Conservation (phyloP, 2,888 invertebrate genomes). For the Mythimna lalbum region DNA sequence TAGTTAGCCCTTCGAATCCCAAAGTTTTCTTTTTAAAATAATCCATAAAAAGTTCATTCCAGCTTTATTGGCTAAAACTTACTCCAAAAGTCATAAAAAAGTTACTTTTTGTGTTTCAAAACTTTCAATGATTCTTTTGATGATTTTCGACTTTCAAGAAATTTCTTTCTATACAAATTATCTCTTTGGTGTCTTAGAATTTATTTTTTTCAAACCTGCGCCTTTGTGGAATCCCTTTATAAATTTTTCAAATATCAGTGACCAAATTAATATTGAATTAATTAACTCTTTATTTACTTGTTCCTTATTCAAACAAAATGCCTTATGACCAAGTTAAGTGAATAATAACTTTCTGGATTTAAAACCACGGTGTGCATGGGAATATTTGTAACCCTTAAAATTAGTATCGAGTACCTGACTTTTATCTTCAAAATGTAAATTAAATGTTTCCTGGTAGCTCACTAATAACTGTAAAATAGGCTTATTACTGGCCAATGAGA, state of each 20-base stretch:
- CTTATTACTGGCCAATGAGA: conserved; percentile 23
- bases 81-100: neutral
- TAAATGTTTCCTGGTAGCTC: conserved; percentile 1
- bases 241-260: neutral
- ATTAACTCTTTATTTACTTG: conserved; percentile 13
- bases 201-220: neutral
- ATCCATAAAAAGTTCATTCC: neutral
- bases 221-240: neutral
- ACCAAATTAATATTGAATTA: neutral
- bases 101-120: neutral
- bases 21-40: neutral
- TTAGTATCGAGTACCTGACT: neutral
- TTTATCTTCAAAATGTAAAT: conserved; percentile 14
- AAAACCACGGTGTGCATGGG: conserved; percentile 8
- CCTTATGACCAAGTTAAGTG: neutral
- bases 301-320: conserved; percentile 1
- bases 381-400: conserved; percentile 8
- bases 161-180: neutral
- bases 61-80: conserved; percentile 22
- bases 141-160: conserved; percentile 4
- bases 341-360: neutral
- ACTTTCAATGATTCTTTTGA: conserved; percentile 8
- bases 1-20: neutral
- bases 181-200: neutral
- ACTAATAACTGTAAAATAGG: conserved; percentile 9